Percentiles rank a stretch among this genome's conserved stretches.
Conservation (phyloP, 2,113 vertebrate species). For the Prolemur simus region DNA sequence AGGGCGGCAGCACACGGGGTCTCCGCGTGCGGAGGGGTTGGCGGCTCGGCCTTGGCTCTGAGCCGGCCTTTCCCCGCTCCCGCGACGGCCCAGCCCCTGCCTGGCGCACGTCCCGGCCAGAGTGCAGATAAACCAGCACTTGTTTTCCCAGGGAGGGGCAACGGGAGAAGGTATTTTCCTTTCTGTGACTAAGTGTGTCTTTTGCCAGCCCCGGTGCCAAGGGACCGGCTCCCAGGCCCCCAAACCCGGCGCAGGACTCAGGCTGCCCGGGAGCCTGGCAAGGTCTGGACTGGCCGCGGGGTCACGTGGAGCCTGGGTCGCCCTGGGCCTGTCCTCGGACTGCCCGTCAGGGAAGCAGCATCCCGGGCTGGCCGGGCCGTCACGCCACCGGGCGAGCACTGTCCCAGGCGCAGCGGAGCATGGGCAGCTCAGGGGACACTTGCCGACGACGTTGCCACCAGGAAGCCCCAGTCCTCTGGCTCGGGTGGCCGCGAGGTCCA, state of each 20-base stretch:
- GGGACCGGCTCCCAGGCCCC: accelerated
- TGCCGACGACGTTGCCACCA: too few species aligned
- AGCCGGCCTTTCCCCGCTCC: not conserved
- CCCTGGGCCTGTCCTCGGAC: too few species aligned
- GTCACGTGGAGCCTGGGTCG: not conserved
- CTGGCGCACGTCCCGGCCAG: not conserved
- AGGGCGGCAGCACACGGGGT: too few species aligned
- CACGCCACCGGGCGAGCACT: too few species aligned
- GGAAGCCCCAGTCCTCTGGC: too few species aligned
- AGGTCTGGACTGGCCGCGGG: not conserved
- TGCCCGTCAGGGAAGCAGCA: not conserved
- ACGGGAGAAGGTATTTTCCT: not conserved
- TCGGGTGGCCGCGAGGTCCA: accelerated
- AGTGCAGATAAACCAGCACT: not conserved
- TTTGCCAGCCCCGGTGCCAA: not conserved
- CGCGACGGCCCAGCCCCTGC: accelerated
- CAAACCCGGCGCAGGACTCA: not conserved
- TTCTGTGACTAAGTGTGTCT: not conserved
- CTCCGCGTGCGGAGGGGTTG: accelerated
- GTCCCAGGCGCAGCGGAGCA: too few species aligned
- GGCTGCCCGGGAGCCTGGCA: accelerated
- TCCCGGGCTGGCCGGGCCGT: too few species aligned
- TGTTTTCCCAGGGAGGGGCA: slow-evolving; percentile 48
- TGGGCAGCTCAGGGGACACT: too few species aligned
- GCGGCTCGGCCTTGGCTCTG: accelerated